A percentile compares a stretch with the other conserved stretches of the same genome.
These are phyloP conservation scores for Philaethria dido DNA, from an alignment of 2,888 invertebrate genomes.

Conservation along the genomic window DNA sequence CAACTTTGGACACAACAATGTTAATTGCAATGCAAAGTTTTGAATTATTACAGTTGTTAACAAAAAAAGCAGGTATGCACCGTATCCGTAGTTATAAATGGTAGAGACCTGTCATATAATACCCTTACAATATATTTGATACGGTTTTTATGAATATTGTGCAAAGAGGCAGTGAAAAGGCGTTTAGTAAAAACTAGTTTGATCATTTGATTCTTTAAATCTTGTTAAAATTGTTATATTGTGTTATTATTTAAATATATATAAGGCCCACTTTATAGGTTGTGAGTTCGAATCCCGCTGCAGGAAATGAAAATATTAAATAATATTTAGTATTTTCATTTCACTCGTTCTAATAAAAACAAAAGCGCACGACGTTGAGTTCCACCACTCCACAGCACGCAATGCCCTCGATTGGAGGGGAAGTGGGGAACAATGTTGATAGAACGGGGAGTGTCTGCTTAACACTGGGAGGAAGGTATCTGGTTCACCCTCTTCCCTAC, in stretches of 20 bases:
- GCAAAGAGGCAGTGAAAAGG: conserved; percentile 23
- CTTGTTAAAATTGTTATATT: not conserved
- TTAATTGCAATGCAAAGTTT: conserved; percentile 20
- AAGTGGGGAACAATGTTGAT: too few species aligned
- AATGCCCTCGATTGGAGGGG: too few species aligned
- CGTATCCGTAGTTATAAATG: conserved; percentile 11
- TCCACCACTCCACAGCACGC: too few species aligned
- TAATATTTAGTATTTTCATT: too few species aligned
- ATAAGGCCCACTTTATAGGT: too few species aligned
- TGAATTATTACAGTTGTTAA: conserved; percentile 1
- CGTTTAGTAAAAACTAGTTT: conserved; percentile 15
- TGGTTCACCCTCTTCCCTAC: too few species aligned
- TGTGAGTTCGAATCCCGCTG: too few species aligned
- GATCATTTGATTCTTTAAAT: not conserved
- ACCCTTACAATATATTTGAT: conserved; percentile 23
- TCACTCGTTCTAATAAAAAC: too few species aligned
- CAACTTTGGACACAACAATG: not conserved
- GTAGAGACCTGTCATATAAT: conserved; percentile 21
- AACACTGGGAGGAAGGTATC: too few species aligned
- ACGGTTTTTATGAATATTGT: conserved; percentile 24
- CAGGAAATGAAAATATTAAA: too few species aligned
- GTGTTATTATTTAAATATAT: not conserved
- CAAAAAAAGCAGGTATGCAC: conserved; percentile 13
- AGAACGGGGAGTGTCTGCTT: too few species aligned
- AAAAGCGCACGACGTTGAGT: too few species aligned